Percentiles rank a stretch among this genome's conserved stretches.
Evolutionary conservation across 1,140 invertebrate genomes (phyloP).

Genomic region (Samia ricini): DNA sequence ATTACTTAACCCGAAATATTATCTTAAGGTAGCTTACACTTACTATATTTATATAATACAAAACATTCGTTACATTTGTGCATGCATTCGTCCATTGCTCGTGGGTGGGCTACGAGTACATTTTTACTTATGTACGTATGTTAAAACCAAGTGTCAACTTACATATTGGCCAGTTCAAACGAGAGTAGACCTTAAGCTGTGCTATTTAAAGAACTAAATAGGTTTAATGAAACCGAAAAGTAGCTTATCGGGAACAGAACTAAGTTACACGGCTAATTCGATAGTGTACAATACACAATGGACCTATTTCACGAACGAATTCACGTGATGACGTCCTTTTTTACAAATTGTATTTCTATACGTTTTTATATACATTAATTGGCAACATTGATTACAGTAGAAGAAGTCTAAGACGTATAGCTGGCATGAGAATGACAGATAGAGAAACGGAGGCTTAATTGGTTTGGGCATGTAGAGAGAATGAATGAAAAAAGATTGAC

Average conservation of each 20-base stretch:
- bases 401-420: no score
- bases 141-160: slow-evolving; percentile 46
- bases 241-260: slow-evolving; percentile 47
- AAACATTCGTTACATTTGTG: slow-evolving; percentile 25
- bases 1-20: background rate
- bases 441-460: no score
- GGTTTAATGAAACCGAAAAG: slow-evolving; percentile 25
- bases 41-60: background rate
- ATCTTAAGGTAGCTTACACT: background rate
- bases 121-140: slow-evolving; percentile 58
- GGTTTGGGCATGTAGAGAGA: no score
- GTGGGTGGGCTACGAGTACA: slow-evolving; percentile 60
- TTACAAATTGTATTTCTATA: slow-evolving; percentile 10
- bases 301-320: slow-evolving; percentile 65
- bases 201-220: slow-evolving; percentile 27
- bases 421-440: no score
- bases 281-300: slow-evolving; percentile 58
- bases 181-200: slow-evolving; percentile 53
- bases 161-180: slow-evolving; percentile 30
- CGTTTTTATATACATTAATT: background rate
- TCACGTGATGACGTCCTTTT: slow-evolving; percentile 50
- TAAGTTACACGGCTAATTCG: slow-evolving; percentile 53
- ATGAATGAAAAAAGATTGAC: no score
- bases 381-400: background rate
- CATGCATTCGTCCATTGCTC: slow-evolving; percentile 42